phyloP scores from a whole-genome alignment of 1,140 invertebrate species.

The Phthorimaea operculella region DNA sequence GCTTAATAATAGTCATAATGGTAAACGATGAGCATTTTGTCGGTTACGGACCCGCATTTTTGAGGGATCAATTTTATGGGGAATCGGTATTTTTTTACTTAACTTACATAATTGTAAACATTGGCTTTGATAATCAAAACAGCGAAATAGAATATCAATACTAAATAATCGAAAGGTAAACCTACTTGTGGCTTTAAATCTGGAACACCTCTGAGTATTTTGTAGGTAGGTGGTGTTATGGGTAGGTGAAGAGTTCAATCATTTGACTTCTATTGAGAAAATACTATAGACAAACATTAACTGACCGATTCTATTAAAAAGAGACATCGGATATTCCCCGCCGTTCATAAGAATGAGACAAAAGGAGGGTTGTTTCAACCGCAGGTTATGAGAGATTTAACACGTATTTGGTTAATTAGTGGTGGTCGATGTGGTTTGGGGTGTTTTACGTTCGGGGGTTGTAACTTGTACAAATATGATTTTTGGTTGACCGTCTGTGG shows the following conservation, averaged over 20 bases:
- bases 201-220: too few relatives aligned
- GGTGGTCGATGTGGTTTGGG: conserved; percentile 58
- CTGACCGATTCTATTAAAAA: conserved; percentile 25
- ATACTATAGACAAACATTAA: too few relatives aligned
- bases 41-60: conserved; percentile 17
- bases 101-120: too few relatives aligned
- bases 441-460: conserved; percentile 32
- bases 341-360: conserved; percentile 33
- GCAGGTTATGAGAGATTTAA: conserved; percentile 65
- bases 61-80: neutral
- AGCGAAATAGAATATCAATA: too few relatives aligned
- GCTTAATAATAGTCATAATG: conserved; percentile 61
- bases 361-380: conserved; percentile 43
- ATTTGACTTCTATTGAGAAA: too few relatives aligned
- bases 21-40: conserved; percentile 47
- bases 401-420: conserved; percentile 64
- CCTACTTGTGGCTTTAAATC: too few relatives aligned
- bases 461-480: conserved; percentile 35
- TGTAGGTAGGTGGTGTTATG: too few relatives aligned
- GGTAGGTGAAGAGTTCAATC: too few relatives aligned
- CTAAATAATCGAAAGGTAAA: too few relatives aligned
- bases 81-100: too few relatives aligned
- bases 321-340: conserved; percentile 16
- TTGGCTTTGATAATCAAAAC: too few relatives aligned
- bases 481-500: conserved; percentile 51